Evolutionary conservation across 2,888 invertebrate species (phyloP).

Genomic region (Limulus polyphemus): DNA sequence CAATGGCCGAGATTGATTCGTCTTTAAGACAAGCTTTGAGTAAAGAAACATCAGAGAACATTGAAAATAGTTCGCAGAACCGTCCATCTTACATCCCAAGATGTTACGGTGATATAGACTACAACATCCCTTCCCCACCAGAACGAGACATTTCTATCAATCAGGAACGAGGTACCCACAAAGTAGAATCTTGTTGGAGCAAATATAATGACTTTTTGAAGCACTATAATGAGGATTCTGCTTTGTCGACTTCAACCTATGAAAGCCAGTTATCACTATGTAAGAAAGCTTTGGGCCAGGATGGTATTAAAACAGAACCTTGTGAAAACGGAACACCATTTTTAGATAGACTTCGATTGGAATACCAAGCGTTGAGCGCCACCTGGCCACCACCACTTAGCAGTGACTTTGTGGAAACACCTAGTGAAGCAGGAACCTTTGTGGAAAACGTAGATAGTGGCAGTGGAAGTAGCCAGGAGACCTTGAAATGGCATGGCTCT

Average conservation of each 20-base stretch:
- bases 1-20: background rate
- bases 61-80: conserved; percentile 27
- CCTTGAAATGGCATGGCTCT: conserved; percentile 63
- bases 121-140: conserved; percentile 55
- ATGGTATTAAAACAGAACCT: background rate
- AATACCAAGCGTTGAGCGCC: conserved; percentile 5
- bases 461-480: conserved; percentile 45
- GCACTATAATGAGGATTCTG: background rate
- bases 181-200: conserved; percentile 44
- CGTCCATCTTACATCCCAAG: conserved; percentile 51
- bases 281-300: no score
- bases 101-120: conserved; percentile 47
- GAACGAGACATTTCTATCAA: conserved; percentile 44
- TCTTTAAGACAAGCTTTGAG: background rate
- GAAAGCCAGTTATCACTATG: background rate
- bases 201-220: conserved; percentile 35
- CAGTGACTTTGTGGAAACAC: conserved; percentile 12
- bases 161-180: conserved; percentile 34
- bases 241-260: background rate
- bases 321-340: conserved; percentile 12
- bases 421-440: conserved; percentile 21
- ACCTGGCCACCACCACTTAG: background rate
- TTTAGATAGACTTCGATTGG: conserved; percentile 15
- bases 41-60: background rate
- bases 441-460: conserved; percentile 17